These are phyloP conservation scores for Thaleichthys pacificus DNA, from an alignment of 2,797 vertebrate genomes.

Conservation along the genomic window DNA sequence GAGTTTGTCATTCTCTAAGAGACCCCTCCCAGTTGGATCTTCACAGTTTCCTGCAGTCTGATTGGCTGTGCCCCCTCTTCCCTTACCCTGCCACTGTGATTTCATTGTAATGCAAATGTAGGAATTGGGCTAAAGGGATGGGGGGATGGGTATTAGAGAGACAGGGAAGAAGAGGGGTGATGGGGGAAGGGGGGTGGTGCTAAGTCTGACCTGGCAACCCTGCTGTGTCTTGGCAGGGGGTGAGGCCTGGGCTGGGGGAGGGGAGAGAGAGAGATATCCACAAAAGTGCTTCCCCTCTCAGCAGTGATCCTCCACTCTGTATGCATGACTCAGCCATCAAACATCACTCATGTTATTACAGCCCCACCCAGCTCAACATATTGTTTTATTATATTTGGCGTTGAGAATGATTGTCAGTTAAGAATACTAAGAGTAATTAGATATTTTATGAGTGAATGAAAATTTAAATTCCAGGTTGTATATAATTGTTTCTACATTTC, in stretches of 20 bases:
- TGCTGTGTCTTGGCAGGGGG: conserved; percentile 56
- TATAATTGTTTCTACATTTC: too few relatives aligned
- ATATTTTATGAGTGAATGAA: too few relatives aligned
- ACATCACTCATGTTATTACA: conserved; percentile 31
- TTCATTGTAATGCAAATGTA: conserved; percentile 71
- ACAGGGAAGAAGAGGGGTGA: conserved; percentile 45
- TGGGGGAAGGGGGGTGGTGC: conserved; percentile 43
- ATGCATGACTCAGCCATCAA: conserved; percentile 62
- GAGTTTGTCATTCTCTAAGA: conserved; percentile 54
- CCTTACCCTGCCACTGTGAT: conserved; percentile 17
- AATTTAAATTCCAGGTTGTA: background rate
- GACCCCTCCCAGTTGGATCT: conserved; percentile 13
- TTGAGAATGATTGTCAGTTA: too few relatives aligned
- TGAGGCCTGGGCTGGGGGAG: conserved; percentile 43
- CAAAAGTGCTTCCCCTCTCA: conserved; percentile 2
- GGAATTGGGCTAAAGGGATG: conserved; percentile 22
- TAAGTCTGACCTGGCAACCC: conserved; percentile 63
- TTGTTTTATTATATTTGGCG: too few relatives aligned
- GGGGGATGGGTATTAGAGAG: conserved; percentile 45
- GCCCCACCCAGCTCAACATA: conserved; percentile 10
- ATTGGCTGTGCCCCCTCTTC: conserved; percentile 7
- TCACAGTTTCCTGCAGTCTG: conserved; percentile 6
- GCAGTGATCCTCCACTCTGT: conserved; percentile 32
- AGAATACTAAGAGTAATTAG: too few relatives aligned
- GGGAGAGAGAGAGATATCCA: conserved; percentile 12